Base-by-base conservation (phyloP, 2,888 invertebrate genomes). In the Lysandra coridon region DNA sequence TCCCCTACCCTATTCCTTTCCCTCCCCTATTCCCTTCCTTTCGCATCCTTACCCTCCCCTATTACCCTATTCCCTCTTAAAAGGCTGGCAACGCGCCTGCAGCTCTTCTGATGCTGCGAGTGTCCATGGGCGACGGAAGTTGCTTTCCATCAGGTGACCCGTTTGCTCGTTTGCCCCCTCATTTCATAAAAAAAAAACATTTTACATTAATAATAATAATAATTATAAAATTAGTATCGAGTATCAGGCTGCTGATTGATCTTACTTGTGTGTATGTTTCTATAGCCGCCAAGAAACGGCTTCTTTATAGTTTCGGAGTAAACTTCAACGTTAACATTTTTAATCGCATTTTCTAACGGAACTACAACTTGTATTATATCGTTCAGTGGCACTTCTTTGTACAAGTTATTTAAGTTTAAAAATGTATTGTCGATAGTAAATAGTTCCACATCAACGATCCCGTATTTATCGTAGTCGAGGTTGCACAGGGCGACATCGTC, bases 221-320 rank as follows among this genome's bases (percentile, higher is more conserved):
- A 10, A 44, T 23, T 23, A 23, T 23, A 44, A 44, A 44, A 44
- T 44, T 7, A 44, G 44, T 44, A 44, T 44, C 44, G 7, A 7
- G 7, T 57, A 5, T 60, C 57, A 60, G 2, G 17, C 57, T 60
- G 62, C 44, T 49, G 74, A 62, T 49, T 74, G 74, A 69, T 79
- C 44, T 44, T 88, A 94, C 96, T 96, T 79, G 96, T 97, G 78
- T 95, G 87, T 83, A 95, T 95, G 88, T 98, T 96, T 81, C 95
- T 95, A 90, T 97, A 98, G 57, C 98, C 98, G 78, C 98, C 98
- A 83, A 97, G 90, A 91, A 96, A 97, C 0, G 98, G 97, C 87
- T 98, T 98, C 69, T 94, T 87, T 62, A 97, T 96, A 0, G 88
- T 88, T 40, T 91, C 88, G 10, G 88, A 90, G 83, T 93, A 94